Base-by-base conservation (phyloP, 2,797 vertebrate species). In the Esox lucius region DNA sequence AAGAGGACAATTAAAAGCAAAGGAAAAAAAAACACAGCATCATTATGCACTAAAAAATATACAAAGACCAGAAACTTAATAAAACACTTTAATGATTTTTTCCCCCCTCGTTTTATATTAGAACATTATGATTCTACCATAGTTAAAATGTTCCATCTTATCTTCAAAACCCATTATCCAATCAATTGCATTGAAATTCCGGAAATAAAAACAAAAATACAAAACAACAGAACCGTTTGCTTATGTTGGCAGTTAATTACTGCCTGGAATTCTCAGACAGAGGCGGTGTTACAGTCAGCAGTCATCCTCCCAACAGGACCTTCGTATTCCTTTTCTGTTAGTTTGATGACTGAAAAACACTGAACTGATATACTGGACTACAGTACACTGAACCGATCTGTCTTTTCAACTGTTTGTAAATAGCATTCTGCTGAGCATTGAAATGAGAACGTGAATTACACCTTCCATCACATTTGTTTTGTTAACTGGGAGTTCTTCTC, bases 1-100 rank as follows among this genome's bases (percentile, higher is more conserved):
- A 39, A 39, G 35, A 39, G 35, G 39, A 39, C 35, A 3, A 33
- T 2, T 33, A 33, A 39, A 39, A 39, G 1, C 7, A 39, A 39
- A 8, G 35, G n/a, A n/a, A 35, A 39, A 39, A 8, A 39, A 39
- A 39, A 5, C 35, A 39, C 35, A 5, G 35, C 42, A 11, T 13
- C 42, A 11, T 46, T 46, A 28, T 26, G 26, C 2, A 51, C 16
- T 16, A 39, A 74, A 24, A 83, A 71, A 81, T 77, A 80, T 77
- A 71, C 13, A 59, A 64, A 74, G 82, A 72, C 19, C 78, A 80
- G 72, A 71, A 77, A 81, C 87, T 88, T 89, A 87, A 94, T 93
- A 95, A 94, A 94, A 95, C 90, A 94, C 91, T 98, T 97, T 97
- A 97, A 96, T 98, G 94, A 86, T 86, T 86, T 75, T n/a, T 51